A percentile compares a stretch with the other conserved stretches of the same genome.
Conservation (phyloP, 2,888 invertebrate genomes). For the Rhyacophila evoluta region DNA sequence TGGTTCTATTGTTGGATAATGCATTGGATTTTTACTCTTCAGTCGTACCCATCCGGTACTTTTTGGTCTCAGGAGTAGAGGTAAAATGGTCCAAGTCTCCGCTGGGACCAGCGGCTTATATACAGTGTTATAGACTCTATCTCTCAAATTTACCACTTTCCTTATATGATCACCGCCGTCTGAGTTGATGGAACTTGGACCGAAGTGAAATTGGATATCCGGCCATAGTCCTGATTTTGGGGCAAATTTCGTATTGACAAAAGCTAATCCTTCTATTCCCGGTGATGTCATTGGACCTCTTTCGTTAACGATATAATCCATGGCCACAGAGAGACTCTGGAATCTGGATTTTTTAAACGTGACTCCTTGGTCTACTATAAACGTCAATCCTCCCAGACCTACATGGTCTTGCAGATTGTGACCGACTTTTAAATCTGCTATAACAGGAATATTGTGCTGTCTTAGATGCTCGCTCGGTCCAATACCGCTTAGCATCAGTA, state of each 20-base stretch:
- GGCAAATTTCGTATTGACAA: constrained; percentile 89
- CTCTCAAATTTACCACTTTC: constrained; percentile 80
- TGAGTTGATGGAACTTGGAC: constrained; percentile 86
- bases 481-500: constrained; percentile 92
- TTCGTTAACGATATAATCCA: constrained; percentile 86
- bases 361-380: constrained; percentile 83
- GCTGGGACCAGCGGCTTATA: constrained; percentile 83
- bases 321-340: constrained; percentile 80
- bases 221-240: constrained; percentile 82
- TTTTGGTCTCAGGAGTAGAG: constrained; percentile 84
- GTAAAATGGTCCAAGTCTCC: constrained; percentile 88
- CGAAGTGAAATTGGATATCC: constrained; percentile 89
- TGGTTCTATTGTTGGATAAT: constrained; percentile 88
- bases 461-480: constrained; percentile 83
- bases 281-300: constrained; percentile 87
- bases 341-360: constrained; percentile 83
- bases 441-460: constrained; percentile 78
- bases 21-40: constrained; percentile 82
- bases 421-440: constrained; percentile 83
- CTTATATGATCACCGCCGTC: constrained; percentile 85
- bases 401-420: constrained; percentile 91
- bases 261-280: constrained; percentile 89
- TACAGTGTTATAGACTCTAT: constrained; percentile 85
- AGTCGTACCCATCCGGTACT: constrained; percentile 91
- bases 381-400: constrained; percentile 86